phyloP scores from a whole-genome alignment of 2,797 vertebrate genomes.

The Sebastes melanostomus region DNA sequence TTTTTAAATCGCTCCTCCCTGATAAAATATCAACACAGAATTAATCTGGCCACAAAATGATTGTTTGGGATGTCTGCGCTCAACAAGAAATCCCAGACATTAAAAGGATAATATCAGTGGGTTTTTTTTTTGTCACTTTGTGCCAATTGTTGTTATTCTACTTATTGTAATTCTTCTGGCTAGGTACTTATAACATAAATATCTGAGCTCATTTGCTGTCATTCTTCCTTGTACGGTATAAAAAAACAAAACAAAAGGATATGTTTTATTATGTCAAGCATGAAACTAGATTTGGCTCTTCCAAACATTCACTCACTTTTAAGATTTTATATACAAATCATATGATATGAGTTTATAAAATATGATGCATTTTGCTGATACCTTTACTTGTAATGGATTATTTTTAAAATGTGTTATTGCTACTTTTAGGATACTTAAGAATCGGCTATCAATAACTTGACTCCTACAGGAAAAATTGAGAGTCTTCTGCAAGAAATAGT shows the following conservation, averaged over 20 bases:
- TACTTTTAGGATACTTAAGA: neutral
- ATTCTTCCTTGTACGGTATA: neutral
- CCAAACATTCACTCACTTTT: neutral
- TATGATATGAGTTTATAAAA: neutral
- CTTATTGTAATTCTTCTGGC: neutral
- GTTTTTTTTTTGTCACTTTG: neutral
- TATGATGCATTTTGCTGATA: neutral
- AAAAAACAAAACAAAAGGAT: neutral
- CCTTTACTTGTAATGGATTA: neutral
- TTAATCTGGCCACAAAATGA: constrained; percentile 36
- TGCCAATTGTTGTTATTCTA: neutral
- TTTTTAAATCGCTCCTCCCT: constrained; percentile 29
- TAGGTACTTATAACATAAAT: neutral
- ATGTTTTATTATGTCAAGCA: neutral
- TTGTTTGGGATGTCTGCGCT: constrained; percentile 23
- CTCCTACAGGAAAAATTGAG: neutral
- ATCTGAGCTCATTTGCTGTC: neutral
- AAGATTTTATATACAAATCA: neutral
- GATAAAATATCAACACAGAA: constrained; percentile 52
- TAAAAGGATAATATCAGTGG: neutral
- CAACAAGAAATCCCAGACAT: constrained; percentile 26
- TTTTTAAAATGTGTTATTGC: neutral
- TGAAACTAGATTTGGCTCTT: neutral
- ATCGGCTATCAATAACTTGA: rapidly evolving
- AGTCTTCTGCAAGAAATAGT: neutral